Percentiles rank a stretch among this genome's conserved stretches.
Evolutionary conservation across 2,797 vertebrate species (phyloP).

Genomic region (Amniataba percoides): DNA sequence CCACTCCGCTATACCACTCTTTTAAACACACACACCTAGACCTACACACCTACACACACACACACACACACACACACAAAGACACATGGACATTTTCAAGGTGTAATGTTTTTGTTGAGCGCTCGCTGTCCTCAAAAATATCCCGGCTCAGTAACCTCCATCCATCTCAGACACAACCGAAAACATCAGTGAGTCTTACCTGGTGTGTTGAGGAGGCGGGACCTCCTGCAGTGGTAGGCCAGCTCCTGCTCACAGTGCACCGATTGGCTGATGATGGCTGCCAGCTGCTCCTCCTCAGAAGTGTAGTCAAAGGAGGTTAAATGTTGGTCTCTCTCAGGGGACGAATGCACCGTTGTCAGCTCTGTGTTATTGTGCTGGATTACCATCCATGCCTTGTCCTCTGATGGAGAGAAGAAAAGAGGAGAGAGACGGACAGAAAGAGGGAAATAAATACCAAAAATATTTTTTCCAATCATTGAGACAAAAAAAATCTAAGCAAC

Average conservation of each 20-base stretch:
- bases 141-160: background rate
- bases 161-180: background rate
- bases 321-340: constrained; percentile 83
- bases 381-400: constrained; percentile 92
- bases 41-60: no score
- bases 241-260: constrained; percentile 95
- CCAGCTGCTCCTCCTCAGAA: constrained; percentile 89
- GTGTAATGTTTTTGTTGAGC: no score
- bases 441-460: background rate
- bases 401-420: constrained; percentile 31
- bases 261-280: constrained; percentile 86
- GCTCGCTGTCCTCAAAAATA: background rate
- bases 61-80: background rate
- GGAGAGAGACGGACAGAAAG: background rate
- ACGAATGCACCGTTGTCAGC: constrained; percentile 86
- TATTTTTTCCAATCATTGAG: background rate
- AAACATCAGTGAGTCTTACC: constrained; percentile 78
- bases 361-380: constrained; percentile 95
- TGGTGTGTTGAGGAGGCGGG: constrained; percentile 91
- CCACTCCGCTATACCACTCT: background rate
- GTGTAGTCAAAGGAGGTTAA: constrained; percentile 89
- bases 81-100: background rate
- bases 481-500: background rate
- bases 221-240: constrained; percentile 91
- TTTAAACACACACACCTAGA: background rate